phyloP scores from a whole-genome alignment of 1,140 invertebrate species.

The Maconellicoccus hirsutus region DNA sequence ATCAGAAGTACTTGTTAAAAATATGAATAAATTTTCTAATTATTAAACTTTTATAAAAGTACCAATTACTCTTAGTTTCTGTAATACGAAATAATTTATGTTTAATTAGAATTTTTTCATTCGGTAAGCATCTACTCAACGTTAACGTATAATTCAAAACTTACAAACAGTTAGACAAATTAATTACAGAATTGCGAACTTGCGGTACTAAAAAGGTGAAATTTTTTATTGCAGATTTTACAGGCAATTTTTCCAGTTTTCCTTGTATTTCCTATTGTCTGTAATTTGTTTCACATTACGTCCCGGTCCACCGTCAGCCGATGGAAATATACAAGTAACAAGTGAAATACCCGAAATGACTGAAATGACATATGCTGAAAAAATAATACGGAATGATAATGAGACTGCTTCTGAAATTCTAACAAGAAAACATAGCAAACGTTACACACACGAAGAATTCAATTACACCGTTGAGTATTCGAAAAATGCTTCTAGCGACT shows the following conservation, averaged over 20 bases:
- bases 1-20: too few relatives aligned
- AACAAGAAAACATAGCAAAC: neutral
- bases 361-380: neutral
- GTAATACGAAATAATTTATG: too few relatives aligned
- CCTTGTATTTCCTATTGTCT: constrained; percentile 78
- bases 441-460: neutral
- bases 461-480: neutral
- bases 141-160: too few relatives aligned
- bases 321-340: neutral
- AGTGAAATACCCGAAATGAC: constrained; percentile 6
- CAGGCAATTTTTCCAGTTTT: constrained; percentile 78
- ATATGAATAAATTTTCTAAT: too few relatives aligned
- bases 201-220: too few relatives aligned
- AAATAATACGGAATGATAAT: neutral
- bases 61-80: too few relatives aligned
- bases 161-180: too few relatives aligned
- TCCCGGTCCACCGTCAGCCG: constrained; percentile 49
- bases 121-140: too few relatives aligned
- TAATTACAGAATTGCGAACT: too few relatives aligned
- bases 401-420: neutral
- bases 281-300: constrained; percentile 73
- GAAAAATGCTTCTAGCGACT: neutral
- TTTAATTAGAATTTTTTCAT: neutral
- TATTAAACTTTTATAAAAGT: too few relatives aligned
- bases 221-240: constrained; percentile 60